Evolutionary conservation across 2,888 invertebrate genomes (phyloP), one percentile per base, ranked within the genome.

Genomic region (Smittia aterrima): DNA sequence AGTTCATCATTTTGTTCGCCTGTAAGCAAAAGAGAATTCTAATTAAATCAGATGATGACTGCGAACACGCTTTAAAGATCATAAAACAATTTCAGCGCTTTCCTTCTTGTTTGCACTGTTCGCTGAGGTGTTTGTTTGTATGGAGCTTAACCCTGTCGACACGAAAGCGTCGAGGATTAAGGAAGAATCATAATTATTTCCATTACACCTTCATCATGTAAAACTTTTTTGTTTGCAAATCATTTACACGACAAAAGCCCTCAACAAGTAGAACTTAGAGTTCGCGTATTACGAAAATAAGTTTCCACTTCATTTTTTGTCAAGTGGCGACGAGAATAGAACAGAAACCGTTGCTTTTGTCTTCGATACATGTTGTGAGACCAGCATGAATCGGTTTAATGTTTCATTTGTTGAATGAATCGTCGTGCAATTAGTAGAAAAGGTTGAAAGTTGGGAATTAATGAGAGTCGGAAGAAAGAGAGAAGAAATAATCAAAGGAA

Each of bases 221-320:
- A 58, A 64, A 27, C 6, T 64, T 64, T 64, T 64, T 24, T 64
- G 27, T 64, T 64, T 64, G 16, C 64, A 64, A 64, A 64, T 64
- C 64, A 64, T 64, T 64, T 25, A 9, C 64, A 25, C 16, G n/a
- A 64, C 16, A 25, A 13, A 25, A 27, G 11, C 64, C n/a, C 25
- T 64, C 25, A 58, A 64, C 64, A 27, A 16, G 64, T 58, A 22
- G 24, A 22, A 22, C 24, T 7, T 1, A 22, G n/a, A 47, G 53
- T 11, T 47, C 32, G 32, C 32, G 9, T 6, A 32, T 32, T 32
- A 32, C 32, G 9, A 9, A 32, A 32, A 32, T 32, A 32, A 32
- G 9, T 9, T 32, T 38, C 11, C 11, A 38, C 38, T 38, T 11
- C 38, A 38, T 11, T 47, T 3, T 47, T 47, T 47, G 9, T 47